These are phyloP conservation scores for Cheilosia variabilis DNA, from an alignment of 2,888 invertebrate species.

Conservation along the genomic window DNA sequence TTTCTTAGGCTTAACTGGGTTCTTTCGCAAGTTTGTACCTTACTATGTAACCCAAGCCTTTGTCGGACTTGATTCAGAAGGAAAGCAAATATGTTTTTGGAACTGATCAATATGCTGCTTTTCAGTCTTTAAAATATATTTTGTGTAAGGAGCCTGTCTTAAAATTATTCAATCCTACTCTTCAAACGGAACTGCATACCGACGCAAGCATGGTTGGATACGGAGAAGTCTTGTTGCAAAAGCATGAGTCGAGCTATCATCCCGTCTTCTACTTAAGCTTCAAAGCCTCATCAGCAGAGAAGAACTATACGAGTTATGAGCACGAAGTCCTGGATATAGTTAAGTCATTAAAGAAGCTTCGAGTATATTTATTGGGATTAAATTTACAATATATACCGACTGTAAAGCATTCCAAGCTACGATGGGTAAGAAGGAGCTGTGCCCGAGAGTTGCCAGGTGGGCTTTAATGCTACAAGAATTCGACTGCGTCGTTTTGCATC, in stretches of 20 bases:
- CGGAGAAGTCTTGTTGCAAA: background rate
- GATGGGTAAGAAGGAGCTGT: slow-evolving; percentile 30
- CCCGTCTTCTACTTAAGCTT: slow-evolving; percentile 1
- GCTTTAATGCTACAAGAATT: slow-evolving; percentile 33
- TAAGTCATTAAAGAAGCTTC: background rate
- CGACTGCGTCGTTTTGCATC: slow-evolving; percentile 19
- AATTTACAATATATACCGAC: slow-evolving; percentile 6
- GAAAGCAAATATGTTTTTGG: background rate
- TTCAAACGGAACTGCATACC: too few relatives aligned
- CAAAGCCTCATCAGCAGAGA: background rate
- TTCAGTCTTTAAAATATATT: background rate
- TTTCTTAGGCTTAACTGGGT: too few relatives aligned
- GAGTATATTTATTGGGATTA: background rate
- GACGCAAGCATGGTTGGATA: too few relatives aligned
- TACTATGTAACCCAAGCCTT: too few relatives aligned
- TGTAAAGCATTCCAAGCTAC: slow-evolving; percentile 45
- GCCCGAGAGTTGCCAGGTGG: slow-evolving; percentile 34
- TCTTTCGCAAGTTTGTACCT: too few relatives aligned
- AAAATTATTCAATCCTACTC: too few relatives aligned
- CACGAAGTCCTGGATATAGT: too few relatives aligned
- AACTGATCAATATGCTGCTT: background rate
- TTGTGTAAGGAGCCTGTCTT: background rate
- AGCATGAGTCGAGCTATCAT: background rate
- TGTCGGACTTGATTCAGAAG: too few relatives aligned
- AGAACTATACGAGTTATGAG: background rate